Evolutionary conservation across 2,888 invertebrate genomes (phyloP), one percentile per base, ranked within the genome.

Genomic region (Tyria jacobaeae): DNA sequence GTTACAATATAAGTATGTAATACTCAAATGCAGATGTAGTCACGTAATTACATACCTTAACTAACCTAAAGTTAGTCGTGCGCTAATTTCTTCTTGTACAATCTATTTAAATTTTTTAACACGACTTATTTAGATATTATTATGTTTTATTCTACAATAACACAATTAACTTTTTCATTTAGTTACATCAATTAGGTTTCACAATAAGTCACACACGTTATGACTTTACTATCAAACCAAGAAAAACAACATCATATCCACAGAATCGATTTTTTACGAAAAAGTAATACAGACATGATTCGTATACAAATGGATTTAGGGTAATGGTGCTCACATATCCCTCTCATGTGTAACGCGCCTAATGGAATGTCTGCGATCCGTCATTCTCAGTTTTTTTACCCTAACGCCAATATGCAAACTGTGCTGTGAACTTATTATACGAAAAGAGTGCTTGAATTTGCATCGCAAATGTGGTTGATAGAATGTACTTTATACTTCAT

Each of bases 321-420:
- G 75, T 82, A 82, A 82, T 82, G 80, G 80, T 62, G 68, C 71
- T 59, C 77, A 76, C 78, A 80, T 82, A 79, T 78, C 70, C 75
- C 61, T 61, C 58, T 62, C 52, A 66, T 65, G 58, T 66, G 73
- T 70, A 63, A 68, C 70, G 58, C 57, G 64, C 64, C 76, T 83
- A 83, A 83, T 83, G 82, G 82, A 79, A 82, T 72, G 81, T 68
- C 69, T 68, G 70, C 73, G 70, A 80, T 79, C 71, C 64, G 74
- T 79, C 79, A 79, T 75, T 61, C 48, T 17, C 57, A 60, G 54
- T 64, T 57, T 70, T 66, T 61, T 66, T 71, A 72, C 68, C 64
- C 72, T 57, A 57, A 65, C 57, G 55, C 62, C 64, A 65, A 74
- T 75, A 78, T 75, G 70, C 64, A 71, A 64, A 69, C 64, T 71